Evolutionary conservation across 2,113 vertebrate genomes (phyloP).

Genomic region (Bothrops jararaca): DNA sequence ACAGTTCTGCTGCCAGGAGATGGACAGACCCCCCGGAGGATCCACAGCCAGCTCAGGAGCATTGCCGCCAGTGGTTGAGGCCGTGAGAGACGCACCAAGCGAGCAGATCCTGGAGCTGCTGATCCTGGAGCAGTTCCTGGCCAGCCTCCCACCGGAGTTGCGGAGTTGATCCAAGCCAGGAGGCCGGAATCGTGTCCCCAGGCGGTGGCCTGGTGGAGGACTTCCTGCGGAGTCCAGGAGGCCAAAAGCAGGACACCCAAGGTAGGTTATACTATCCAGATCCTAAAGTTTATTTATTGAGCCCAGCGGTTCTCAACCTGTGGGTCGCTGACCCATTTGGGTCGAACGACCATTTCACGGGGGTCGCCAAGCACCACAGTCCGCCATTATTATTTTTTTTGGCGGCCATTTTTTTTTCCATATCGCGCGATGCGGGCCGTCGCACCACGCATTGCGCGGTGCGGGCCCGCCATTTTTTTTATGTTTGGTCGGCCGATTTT

Average conservation of each 20-base stretch:
- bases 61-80: conserved; percentile 45
- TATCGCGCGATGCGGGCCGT: no score
- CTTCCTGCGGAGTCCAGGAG: neutral
- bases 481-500: no score
- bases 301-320: no score
- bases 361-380: no score
- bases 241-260: neutral
- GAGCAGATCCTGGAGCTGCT: conserved; percentile 9
- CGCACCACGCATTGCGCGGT: no score
- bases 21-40: conserved; percentile 46
- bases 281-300: no score
- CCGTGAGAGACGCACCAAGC: neutral
- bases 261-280: neutral
- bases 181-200: neutral
- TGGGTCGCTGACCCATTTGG: no score
- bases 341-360: no score
- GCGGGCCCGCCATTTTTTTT: no score
- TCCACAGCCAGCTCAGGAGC: conserved; percentile 46
- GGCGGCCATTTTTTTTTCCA: no score
- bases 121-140: conserved; percentile 1
- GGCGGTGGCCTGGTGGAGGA: neutral
- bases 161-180: neutral
- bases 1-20: conserved; percentile 52
- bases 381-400: no score
- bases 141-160: neutral